Conservation (phyloP, 2,888 invertebrate genomes). For the Spicauda simplicius region DNA sequence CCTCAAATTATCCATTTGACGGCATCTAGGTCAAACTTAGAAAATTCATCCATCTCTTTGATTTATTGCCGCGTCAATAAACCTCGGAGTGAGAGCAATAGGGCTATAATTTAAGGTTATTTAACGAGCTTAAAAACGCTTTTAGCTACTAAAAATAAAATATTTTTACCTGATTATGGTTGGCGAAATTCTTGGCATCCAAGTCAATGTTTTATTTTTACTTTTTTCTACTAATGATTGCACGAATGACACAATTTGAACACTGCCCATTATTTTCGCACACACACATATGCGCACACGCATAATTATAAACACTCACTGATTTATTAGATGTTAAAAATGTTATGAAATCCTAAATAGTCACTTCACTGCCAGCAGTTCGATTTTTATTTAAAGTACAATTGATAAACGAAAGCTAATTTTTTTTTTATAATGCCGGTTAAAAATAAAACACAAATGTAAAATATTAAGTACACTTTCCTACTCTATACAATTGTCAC, state of each 20-base stretch:
- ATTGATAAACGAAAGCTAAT: background rate
- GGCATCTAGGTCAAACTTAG: slow-evolving; percentile 38
- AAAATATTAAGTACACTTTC: background rate
- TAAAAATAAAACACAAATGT: no score
- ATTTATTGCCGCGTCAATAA: slow-evolving; percentile 44
- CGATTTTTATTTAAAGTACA: background rate
- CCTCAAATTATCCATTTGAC: slow-evolving; percentile 42
- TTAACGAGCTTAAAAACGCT: slow-evolving; percentile 29
- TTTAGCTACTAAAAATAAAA: slow-evolving; percentile 18
- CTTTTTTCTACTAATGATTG: no score
- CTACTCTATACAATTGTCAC: background rate
- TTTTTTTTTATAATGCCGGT: no score
- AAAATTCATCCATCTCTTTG: slow-evolving; percentile 46
- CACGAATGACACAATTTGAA: no score
- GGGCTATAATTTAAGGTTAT: slow-evolving; percentile 14
- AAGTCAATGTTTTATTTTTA: no score
- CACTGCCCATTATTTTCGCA: no score
- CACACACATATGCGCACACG: background rate
- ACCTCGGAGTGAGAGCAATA: slow-evolving; percentile 35
- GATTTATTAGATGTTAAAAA: background rate
- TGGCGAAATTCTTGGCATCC: background rate
- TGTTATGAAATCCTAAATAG: background rate
- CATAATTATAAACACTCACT: background rate
- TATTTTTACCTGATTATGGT: background rate
- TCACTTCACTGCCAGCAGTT: slow-evolving; percentile 2